Conservation (phyloP, 2,113 vertebrate species). For the Archilochus colubris region DNA sequence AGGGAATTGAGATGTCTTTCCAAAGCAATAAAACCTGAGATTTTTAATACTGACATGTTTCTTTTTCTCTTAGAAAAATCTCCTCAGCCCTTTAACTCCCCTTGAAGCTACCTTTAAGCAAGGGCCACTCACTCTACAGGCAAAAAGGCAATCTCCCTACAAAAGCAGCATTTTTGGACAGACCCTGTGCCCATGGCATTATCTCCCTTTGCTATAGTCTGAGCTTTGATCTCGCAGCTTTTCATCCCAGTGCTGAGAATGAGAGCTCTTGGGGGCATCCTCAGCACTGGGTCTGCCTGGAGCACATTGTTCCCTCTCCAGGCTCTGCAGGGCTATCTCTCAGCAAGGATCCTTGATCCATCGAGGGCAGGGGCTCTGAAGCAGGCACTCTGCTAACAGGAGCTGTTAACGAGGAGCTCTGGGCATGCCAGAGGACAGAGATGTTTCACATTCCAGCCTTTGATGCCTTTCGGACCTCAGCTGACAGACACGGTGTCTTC, state of each 20-base stretch:
- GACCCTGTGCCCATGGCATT: neutral
- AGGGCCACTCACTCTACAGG: accelerated
- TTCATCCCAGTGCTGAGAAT: neutral
- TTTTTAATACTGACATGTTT: neutral
- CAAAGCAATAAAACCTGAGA: neutral
- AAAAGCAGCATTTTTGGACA: neutral
- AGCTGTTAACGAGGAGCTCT: conserved; percentile 69
- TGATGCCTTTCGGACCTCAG: conserved; percentile 55
- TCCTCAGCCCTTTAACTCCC: neutral
- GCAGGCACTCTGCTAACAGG: conserved; percentile 68
- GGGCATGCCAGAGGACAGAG: conserved; percentile 31
- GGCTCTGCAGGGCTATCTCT: neutral
- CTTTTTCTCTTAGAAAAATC: neutral
- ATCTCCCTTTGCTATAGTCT: neutral
- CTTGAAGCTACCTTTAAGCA: neutral
- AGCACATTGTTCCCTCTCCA: neutral
- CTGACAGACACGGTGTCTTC: conserved; percentile 27
- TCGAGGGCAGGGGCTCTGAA: neutral
- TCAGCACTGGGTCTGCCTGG: neutral
- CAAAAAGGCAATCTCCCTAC: neutral
- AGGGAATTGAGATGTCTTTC: neutral
- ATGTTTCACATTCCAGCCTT: conserved; percentile 77
- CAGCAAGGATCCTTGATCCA: neutral
- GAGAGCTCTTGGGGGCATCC: neutral
- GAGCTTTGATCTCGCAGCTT: conserved; percentile 51